Evolutionary conservation across 2,113 vertebrate species (phyloP).

Genomic region (Ictalurus furcatus): DNA sequence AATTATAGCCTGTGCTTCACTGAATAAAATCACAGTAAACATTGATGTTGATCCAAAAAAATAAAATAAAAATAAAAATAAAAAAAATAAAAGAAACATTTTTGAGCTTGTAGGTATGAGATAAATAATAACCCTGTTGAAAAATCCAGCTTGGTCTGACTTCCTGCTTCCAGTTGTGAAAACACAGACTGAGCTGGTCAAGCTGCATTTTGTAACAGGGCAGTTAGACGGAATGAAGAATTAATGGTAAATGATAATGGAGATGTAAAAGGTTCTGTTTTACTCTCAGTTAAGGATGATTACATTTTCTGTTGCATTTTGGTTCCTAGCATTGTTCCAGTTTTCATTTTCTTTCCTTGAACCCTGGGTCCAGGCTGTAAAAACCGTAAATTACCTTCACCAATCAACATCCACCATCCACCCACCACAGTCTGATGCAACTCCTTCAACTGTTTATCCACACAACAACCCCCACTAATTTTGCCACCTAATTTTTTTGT

Average conservation of each 20-base stretch:
- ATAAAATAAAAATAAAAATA: no score
- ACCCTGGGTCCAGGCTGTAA: background rate
- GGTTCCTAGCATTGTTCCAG: background rate
- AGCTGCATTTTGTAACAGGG: background rate
- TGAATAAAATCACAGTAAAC: background rate
- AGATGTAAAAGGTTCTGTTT: background rate
- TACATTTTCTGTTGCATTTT: background rate
- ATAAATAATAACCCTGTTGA: background rate
- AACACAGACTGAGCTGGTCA: background rate
- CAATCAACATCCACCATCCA: background rate
- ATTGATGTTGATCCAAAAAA: background rate
- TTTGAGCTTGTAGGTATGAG: no score
- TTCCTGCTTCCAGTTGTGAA: background rate
- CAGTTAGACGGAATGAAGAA: background rate
- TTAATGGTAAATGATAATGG: background rate
- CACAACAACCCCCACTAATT: background rate
- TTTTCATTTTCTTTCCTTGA: slow-evolving; percentile 5
- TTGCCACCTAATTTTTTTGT: background rate
- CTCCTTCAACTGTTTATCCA: background rate
- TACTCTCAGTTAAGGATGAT: background rate
- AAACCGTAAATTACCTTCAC: background rate
- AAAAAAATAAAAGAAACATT: no score
- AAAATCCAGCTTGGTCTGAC: background rate
- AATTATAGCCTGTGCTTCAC: background rate
- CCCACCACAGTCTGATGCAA: background rate